Base-by-base conservation (phyloP, 2,113 vertebrate genomes). In the Paradoxurus hermaphroditus region DNA sequence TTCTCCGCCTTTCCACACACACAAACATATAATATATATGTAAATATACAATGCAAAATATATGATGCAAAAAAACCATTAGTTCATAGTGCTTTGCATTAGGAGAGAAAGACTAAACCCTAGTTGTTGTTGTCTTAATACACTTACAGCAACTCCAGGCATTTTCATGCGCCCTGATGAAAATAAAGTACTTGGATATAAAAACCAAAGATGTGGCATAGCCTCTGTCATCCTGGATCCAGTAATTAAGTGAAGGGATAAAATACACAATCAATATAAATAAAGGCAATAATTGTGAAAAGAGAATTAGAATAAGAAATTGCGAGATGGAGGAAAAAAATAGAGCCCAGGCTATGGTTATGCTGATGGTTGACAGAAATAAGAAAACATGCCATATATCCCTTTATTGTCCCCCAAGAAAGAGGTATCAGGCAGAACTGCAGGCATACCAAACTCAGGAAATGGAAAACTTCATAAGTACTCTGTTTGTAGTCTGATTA, bases 391-490 rank as follows among this genome's bases (percentile, higher is more conserved):
- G 73, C 7, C 34, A 41, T 51, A 44, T 27, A 34, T 92, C 25
- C 31, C 44, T 49, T 29, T 44, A 15, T 75, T 10, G 78, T 83
- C 56, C 23, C 12, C 36, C 0, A 16, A 82, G 34, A 27, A 91
- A 65, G 65, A 11, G 16, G 6, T 44, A 23, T 34, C 63, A 36
- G 19, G 39, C 41, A 68, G 39, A 29, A 68, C 1, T 5, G 4
- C 13, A 82, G 25, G 19, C 16, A 18, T 39, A 36, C 16, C 3
- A 77, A 59, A 67, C 2, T 2, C 67, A 86, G 34, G 75, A 39
- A 53, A 23, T 11, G 41, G 27, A 39, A 62, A 41, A 4, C 14
- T 8, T n/a, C 3, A 0, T 10, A 23, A 5, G 8, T 16, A 4
- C 13, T 68, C 2, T 14, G 12, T 21, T 3, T 65, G 27, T 23